phyloP scores from a whole-genome alignment of 2,113 vertebrate genomes.

The Hyaena hyaena region DNA sequence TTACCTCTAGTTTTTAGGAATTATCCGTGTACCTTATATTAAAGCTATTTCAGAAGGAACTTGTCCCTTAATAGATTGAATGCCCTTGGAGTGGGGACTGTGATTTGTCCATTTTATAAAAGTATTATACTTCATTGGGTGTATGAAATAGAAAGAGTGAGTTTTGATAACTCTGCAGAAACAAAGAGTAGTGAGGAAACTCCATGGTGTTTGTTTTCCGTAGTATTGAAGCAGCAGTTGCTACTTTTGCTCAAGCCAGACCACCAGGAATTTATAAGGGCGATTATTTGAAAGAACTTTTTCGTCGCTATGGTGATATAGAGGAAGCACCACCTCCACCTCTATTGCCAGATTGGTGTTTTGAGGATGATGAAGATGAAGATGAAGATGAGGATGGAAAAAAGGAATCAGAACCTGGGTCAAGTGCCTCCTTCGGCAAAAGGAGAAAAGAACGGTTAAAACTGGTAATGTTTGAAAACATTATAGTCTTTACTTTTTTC shows the following conservation, averaged over 20 bases:
- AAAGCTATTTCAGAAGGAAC: constrained; percentile 30
- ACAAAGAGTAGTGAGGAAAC: constrained; percentile 57
- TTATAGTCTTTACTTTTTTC: constrained; percentile 46
- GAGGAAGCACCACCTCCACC: constrained; percentile 94
- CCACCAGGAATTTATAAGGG: constrained; percentile 98
- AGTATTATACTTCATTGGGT: neutral
- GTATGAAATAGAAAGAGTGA: constrained; percentile 40
- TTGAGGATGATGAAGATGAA: constrained; percentile 93
- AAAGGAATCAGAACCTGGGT: constrained; percentile 94
- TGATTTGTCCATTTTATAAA: constrained; percentile 27
- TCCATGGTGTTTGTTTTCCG: constrained; percentile 70
- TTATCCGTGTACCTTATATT: neutral
- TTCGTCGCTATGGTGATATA: constrained; percentile 95
- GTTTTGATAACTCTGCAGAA: constrained; percentile 52
- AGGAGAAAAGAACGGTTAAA: constrained; percentile 96
- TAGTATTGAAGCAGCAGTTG: constrained; percentile 97
- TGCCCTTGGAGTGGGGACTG: neutral
- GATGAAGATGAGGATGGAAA: constrained; percentile 88
- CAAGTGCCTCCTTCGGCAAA: constrained; percentile 92
- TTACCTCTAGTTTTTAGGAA: neutral
- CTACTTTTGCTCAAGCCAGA: constrained; percentile 94
- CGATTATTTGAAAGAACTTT: constrained; percentile 98
- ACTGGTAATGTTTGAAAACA: constrained; percentile 89
- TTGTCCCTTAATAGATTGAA: constrained; percentile 32
- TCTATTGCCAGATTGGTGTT: constrained; percentile 96